These are phyloP conservation scores for Tachystola acroxantha DNA, from an alignment of 2,888 invertebrate genomes.

Conservation along the genomic window DNA sequence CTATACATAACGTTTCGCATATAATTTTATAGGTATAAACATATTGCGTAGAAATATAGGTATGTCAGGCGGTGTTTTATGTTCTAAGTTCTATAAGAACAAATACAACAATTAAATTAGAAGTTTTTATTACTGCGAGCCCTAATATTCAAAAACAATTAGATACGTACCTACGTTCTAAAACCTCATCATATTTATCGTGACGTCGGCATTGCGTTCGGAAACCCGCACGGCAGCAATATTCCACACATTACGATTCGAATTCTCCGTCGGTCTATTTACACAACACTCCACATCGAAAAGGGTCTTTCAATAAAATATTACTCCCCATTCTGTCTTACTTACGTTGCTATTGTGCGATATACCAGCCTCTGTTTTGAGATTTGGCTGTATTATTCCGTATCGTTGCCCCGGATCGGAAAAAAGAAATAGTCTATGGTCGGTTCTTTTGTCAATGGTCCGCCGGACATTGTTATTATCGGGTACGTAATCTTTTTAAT, in stretches of 20 bases:
- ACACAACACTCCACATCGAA: constrained; percentile 71
- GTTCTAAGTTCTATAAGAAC: no score
- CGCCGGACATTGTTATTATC: constrained; percentile 65
- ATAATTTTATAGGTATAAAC: no score
- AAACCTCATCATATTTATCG: constrained; percentile 38
- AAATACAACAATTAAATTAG: no score
- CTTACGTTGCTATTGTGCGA: constrained; percentile 50
- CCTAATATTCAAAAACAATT: no score
- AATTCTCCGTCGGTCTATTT: constrained; percentile 61
- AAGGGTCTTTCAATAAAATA: constrained; percentile 77
- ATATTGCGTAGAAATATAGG: no score
- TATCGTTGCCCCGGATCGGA: constrained; percentile 40
- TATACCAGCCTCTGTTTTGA: constrained; percentile 35
- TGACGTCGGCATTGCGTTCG: constrained; percentile 29
- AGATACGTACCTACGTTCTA: not conserved
- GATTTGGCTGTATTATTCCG: constrained; percentile 38
- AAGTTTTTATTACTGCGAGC: no score
- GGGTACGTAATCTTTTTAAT: constrained; percentile 39
- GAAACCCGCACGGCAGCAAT: constrained; percentile 38
- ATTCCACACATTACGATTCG: constrained; percentile 61
- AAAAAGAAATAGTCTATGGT: constrained; percentile 28
- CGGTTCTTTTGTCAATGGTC: constrained; percentile 39
- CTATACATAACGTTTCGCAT: no score
- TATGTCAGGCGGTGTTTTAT: no score
- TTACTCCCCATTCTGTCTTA: constrained; percentile 71